Conservation (phyloP, 2,797 vertebrate genomes). For the Passerculus sandwichensis region DNA sequence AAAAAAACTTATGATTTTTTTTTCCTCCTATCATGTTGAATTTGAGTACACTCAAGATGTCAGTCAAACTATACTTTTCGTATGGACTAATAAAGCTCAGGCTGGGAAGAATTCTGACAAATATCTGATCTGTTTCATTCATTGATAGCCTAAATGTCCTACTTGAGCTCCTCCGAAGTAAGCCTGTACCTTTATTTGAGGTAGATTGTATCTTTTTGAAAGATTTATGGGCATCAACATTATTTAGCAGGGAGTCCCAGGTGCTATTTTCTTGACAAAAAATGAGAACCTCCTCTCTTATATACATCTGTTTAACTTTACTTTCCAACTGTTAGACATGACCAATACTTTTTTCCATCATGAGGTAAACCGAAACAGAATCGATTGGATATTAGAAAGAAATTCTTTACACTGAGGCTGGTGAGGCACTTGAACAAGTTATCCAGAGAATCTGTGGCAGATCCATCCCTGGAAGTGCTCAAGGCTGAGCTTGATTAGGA, state of each 20-base stretch:
- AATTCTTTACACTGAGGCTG: background rate
- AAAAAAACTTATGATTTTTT: background rate
- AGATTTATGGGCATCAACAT: background rate
- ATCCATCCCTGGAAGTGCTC: background rate
- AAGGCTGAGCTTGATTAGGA: rapidly evolving
- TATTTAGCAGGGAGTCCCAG: background rate
- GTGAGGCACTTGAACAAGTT: background rate
- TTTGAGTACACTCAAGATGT: background rate
- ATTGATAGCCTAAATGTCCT: background rate
- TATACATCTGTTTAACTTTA: background rate
- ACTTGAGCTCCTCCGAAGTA: background rate
- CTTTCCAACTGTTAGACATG: background rate
- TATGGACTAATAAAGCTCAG: background rate
- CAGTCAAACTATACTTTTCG: background rate
- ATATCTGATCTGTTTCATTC: background rate
- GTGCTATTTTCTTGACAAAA: background rate
- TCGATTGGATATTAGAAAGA: background rate
- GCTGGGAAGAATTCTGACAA: background rate
- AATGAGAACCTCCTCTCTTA: background rate
- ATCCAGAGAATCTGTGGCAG: background rate
- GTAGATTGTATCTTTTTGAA: background rate
- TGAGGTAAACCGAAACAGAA: background rate
- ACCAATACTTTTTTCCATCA: background rate
- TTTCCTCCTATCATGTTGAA: rapidly evolving
- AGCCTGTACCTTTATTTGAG: background rate